Evolutionary conservation across 2,113 vertebrate species (phyloP).

Genomic region (Melanocharis versteri): DNA sequence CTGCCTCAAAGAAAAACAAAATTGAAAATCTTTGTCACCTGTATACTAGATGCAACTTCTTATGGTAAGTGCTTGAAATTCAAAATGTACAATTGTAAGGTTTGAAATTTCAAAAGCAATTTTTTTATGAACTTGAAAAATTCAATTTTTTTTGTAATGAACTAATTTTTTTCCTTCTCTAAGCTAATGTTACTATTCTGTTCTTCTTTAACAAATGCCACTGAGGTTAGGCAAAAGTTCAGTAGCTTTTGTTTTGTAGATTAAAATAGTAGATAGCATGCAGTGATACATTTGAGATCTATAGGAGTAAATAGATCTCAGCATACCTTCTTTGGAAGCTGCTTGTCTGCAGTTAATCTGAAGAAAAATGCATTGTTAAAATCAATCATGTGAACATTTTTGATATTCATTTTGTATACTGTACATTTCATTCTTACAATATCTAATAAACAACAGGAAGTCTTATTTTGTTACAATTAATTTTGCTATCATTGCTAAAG

Average conservation of each 20-base stretch:
- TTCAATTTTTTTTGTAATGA: neutral
- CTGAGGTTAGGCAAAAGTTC: neutral
- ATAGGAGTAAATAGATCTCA: neutral
- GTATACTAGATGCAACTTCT: neutral
- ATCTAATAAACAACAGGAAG: constrained; percentile 47
- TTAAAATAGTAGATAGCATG: neutral
- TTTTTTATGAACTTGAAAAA: neutral
- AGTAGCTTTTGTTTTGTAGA: neutral
- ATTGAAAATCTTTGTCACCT: neutral
- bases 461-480: constrained; percentile 44
- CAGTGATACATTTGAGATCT: neutral
- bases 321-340: neutral
- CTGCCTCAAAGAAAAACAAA: neutral
- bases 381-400: neutral
- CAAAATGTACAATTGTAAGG: neutral
- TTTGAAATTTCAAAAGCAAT: neutral
- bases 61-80: neutral
- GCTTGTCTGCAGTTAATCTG: neutral
- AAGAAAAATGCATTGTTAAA: neutral
- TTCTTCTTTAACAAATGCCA: neutral
- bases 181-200: neutral
- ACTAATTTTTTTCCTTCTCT: neutral
- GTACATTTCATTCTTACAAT: constrained; percentile 27
- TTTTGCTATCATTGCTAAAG: neutral
- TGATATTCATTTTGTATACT: constrained; percentile 25